Conservation (phyloP, 2,888 invertebrate species). For the Tachina lurida region DNA sequence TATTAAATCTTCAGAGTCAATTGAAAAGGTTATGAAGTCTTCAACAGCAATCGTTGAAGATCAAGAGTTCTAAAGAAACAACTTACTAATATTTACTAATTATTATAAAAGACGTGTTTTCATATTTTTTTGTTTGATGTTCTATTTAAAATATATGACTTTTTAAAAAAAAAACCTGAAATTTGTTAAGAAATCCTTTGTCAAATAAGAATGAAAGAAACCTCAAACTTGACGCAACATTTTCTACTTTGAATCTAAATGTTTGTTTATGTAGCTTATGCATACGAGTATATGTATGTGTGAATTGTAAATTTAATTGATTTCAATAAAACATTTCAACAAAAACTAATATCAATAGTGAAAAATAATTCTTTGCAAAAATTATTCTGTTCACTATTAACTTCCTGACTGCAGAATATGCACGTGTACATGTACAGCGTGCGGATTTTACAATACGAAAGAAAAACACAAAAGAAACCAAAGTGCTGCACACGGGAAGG, state of each 20-base stretch:
- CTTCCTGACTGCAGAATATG: background rate
- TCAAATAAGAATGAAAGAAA: too few relatives aligned
- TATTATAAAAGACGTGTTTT: background rate
- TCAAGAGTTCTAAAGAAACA: slow-evolving; percentile 15
- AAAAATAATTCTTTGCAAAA: background rate
- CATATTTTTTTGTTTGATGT: background rate
- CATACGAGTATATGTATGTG: too few relatives aligned
- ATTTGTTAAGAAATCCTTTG: too few relatives aligned
- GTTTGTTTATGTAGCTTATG: too few relatives aligned
- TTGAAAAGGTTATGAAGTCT: slow-evolving; percentile 46
- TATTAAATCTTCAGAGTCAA: slow-evolving; percentile 44
- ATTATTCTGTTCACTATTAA: background rate
- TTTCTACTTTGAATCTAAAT: too few relatives aligned
- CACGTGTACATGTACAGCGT: background rate
- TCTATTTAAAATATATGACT: too few relatives aligned
- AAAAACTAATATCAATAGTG: background rate
- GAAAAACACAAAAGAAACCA: too few relatives aligned
- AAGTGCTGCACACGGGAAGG: too few relatives aligned
- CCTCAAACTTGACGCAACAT: too few relatives aligned
- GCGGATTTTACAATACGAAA: too few relatives aligned
- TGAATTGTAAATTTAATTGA: background rate
- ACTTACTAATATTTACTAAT: background rate
- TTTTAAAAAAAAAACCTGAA: too few relatives aligned
- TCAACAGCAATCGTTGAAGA: slow-evolving; percentile 43
- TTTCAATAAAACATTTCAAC: background rate